These are phyloP conservation scores for Mohoua ochrocephala DNA, from an alignment of 2,113 vertebrate genomes.

Conservation along the genomic window DNA sequence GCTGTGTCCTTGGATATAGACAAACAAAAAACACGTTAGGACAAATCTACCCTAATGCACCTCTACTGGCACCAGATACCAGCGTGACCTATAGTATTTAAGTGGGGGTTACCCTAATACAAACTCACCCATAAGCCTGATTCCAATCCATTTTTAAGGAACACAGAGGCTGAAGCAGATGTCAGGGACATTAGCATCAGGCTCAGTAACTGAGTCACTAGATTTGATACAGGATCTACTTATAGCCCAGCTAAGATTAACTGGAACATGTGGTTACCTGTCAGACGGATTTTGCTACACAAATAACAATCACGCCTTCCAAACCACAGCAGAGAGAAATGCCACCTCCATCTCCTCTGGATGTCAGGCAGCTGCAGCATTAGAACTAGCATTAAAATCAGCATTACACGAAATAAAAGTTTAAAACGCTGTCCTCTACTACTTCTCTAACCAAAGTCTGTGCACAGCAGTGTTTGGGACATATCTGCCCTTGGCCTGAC, in stretches of 20 bases:
- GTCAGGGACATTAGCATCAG: neutral
- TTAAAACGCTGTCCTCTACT: neutral
- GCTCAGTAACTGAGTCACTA: neutral
- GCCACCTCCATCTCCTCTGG: neutral
- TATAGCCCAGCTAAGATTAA: constrained; percentile 6
- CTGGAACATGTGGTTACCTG: constrained; percentile 12
- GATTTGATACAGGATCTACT: neutral
- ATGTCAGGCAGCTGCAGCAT: neutral
- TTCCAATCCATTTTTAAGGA: neutral
- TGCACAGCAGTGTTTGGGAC: neutral
- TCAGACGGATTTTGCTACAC: neutral
- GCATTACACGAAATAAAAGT: neutral
- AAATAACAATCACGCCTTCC: neutral
- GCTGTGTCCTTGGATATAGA: neutral
- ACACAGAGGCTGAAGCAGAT: neutral
- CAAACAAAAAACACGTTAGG: neutral
- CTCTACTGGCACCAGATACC: neutral
- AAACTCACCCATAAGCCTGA: neutral
- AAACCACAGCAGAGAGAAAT: neutral
- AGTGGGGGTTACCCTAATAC: neutral
- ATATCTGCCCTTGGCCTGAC: neutral
- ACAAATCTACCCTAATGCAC: neutral
- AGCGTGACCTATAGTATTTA: neutral
- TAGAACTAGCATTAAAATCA: neutral
- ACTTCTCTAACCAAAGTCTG: neutral